Base-by-base conservation (phyloP, 2,888 invertebrate species). In the Volucella inflata region DNA sequence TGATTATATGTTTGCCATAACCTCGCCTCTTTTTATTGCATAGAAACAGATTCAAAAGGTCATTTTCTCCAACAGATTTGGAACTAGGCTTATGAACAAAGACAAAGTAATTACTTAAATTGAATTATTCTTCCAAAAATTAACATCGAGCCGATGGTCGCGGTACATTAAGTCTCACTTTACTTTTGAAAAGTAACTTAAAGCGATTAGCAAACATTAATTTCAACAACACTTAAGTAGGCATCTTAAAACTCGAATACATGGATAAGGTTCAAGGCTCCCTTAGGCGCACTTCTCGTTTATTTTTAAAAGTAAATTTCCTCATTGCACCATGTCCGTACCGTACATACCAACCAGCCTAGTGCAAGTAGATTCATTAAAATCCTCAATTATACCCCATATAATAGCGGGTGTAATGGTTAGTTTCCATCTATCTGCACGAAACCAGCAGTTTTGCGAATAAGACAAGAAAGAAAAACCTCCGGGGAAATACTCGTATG, bases 241-340 rank as follows among this genome's bases (percentile, higher is more conserved):
- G 59, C 14, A 42, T 57, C 4, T 8, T n/a, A 21, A 21, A 8
- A 44, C 2, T 21, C 2, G 21, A 21, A 21, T 1, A 11, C 59
- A 44, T 42, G 46, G 50, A 60, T 57, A 70, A 46, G 53, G 50
- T 67, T 59, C 57, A 76, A 51, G 75, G 75, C 16, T 50, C 21
- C n/a, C 21, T 16, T 21, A 48, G 21, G 38, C 9, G 16, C 17
- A 64, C 11, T 16, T 36, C n/a, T 57, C 40, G 21, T 12, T 14
- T 67, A 17, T 40, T 38, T 17, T 50, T n/a, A 38, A 17, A 12
- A 59, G 21, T 8, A 48, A 44, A 42, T 67, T 67, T 75, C 59
- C 75, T 75, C 75, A 65, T 78, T 30, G 51, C 42, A 46, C 8
- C 36, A 14, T 59, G 62, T 65, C 21, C 21, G 21, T 3, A 21